phyloP scores from a whole-genome alignment of 1,140 invertebrate genomes.

The Gryllus bimaculatus region DNA sequence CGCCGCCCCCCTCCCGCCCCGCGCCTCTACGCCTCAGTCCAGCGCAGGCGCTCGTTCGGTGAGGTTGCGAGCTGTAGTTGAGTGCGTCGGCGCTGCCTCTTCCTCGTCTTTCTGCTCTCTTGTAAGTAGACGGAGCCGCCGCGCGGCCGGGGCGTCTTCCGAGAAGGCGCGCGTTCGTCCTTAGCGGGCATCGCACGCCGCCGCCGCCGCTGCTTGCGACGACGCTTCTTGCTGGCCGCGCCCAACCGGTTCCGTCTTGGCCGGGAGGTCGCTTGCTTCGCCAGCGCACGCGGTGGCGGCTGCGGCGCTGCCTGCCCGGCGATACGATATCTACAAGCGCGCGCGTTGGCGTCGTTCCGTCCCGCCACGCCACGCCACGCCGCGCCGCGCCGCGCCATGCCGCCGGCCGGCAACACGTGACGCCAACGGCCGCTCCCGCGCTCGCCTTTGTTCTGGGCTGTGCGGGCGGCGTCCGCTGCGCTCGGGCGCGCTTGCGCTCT shows the following conservation, averaged over 20 bases:
- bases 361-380: too few relatives aligned
- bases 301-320: too few relatives aligned
- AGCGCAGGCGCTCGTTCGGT: not conserved
- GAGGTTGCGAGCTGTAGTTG: not conserved
- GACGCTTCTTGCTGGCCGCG: too few relatives aligned
- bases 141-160: not conserved
- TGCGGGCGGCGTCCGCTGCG: too few relatives aligned
- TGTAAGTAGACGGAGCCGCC: not conserved
- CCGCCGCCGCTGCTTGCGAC: not conserved
- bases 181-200: too few relatives aligned
- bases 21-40: not conserved
- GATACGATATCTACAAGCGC: not conserved
- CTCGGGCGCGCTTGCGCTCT: not conserved
- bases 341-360: not conserved
- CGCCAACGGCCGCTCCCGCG: not conserved
- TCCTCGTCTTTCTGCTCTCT: not conserved
- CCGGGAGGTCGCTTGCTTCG: too few relatives aligned
- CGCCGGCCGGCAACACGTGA: not conserved
- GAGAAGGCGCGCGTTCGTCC: not conserved
- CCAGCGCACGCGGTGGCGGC: too few relatives aligned
- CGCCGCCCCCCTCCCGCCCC: too few relatives aligned
- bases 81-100: not conserved
- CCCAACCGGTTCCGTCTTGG: not conserved
- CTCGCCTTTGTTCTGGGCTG: not conserved
- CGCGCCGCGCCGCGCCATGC: not conserved